phyloP scores from a whole-genome alignment of 2,113 vertebrate species.

The Maylandia zebra region DNA sequence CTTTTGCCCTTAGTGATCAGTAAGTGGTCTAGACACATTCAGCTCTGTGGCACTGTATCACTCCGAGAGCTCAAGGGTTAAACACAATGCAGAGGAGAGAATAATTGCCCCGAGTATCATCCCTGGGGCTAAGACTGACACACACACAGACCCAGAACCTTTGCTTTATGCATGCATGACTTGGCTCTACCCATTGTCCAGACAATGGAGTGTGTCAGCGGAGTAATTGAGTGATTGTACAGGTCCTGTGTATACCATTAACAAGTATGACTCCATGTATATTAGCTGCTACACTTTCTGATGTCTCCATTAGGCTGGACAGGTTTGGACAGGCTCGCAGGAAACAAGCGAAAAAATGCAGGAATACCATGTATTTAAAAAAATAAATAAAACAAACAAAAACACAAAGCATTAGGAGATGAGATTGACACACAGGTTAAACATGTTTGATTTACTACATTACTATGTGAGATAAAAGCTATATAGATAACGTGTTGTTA shows the following conservation, averaged over 20 bases:
- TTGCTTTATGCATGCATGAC: slow-evolving; percentile 58
- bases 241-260: background rate
- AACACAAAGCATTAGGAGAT: background rate
- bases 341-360: background rate
- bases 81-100: slow-evolving; percentile 55
- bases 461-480: background rate
- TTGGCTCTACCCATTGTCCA: slow-evolving; percentile 32
- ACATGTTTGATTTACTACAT: background rate
- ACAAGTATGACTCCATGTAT: background rate
- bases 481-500: background rate
- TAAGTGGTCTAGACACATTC: slow-evolving; percentile 63
- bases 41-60: slow-evolving; percentile 32
- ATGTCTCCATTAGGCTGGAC: slow-evolving; percentile 5
- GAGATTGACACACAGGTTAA: background rate
- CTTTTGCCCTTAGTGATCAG: slow-evolving; percentile 5
- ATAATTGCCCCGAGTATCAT: slow-evolving; percentile 50
- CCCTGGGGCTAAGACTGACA: slow-evolving; percentile 35
- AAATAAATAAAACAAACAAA: background rate
- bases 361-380: background rate
- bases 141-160: slow-evolving; percentile 8
- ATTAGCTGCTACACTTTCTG: background rate
- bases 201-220: slow-evolving; percentile 37
- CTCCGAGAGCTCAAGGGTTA: slow-evolving; percentile 57
- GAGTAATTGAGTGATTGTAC: slow-evolving; percentile 27
- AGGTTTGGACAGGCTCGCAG: background rate